Percentiles rank a stretch among this genome's conserved stretches.
Conservation (phyloP, 2,888 invertebrate species). For the Mythimna lalbum region DNA sequence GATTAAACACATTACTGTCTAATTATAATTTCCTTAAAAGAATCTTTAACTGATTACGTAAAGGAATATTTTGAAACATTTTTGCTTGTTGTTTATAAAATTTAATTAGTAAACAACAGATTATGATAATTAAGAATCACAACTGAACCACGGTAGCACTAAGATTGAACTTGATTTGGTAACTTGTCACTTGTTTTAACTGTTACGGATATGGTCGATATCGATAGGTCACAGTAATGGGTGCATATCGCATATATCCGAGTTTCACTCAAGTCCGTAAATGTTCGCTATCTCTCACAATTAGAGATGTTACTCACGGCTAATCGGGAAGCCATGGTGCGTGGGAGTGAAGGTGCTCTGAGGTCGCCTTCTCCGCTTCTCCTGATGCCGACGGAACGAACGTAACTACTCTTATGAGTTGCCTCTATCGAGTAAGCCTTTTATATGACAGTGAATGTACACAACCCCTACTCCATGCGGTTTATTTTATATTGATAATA, state of each 20-base stretch:
- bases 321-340: constrained; percentile 83
- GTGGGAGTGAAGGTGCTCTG: constrained; percentile 70
- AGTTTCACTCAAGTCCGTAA: constrained; percentile 25
- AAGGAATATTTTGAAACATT: constrained; percentile 10
- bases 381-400: constrained; percentile 71
- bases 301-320: constrained; percentile 80
- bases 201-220: neutral
- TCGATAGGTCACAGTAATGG: constrained; percentile 34
- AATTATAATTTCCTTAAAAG: constrained; percentile 21
- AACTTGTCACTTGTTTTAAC: constrained; percentile 41
- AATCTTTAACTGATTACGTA: constrained; percentile 14
- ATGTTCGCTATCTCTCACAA: constrained; percentile 58
- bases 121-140: constrained; percentile 27
- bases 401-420: constrained; percentile 76
- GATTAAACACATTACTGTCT: constrained; percentile 31
- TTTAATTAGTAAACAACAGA: neutral
- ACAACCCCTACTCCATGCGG: constrained; percentile 80
- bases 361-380: constrained; percentile 69
- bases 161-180: constrained; percentile 25
- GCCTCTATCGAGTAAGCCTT: constrained; percentile 74
- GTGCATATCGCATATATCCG: constrained; percentile 22
- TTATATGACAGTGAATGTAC: constrained; percentile 87
- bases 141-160: constrained; percentile 29
- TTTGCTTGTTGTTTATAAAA: constrained; percentile 13
- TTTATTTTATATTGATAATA: constrained; percentile 69